phyloP scores from a whole-genome alignment of 2,888 invertebrate genomes.

The Capitulum mitella region DNA sequence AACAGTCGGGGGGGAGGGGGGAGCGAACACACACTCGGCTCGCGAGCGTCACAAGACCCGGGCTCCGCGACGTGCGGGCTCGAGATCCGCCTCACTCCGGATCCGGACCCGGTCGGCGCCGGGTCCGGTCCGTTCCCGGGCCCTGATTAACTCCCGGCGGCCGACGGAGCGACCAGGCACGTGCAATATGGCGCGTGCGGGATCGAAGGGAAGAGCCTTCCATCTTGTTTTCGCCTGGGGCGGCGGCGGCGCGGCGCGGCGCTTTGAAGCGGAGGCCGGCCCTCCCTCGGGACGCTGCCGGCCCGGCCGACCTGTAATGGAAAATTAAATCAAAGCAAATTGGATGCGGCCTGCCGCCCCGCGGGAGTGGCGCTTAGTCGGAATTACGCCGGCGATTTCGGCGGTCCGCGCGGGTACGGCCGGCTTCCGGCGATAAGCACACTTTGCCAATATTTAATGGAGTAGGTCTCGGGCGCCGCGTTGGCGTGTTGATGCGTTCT shows the following conservation, averaged over 20 bases:
- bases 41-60: too few species aligned
- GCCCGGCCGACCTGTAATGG: background rate
- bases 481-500: background rate
- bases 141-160: background rate
- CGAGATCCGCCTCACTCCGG: too few species aligned
- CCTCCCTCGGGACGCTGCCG: background rate
- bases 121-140: background rate
- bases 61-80: too few species aligned
- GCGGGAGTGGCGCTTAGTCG: background rate
- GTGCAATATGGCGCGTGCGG: background rate
- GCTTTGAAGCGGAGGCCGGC: background rate
- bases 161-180: background rate
- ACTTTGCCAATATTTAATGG: background rate
- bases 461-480: background rate
- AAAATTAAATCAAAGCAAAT: conserved; percentile 17
- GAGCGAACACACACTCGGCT: too few species aligned
- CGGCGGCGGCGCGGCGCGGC: background rate
- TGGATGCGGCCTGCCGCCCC: background rate
- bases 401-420: background rate
- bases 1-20: too few species aligned
- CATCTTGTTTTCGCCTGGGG: background rate
- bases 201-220: background rate
- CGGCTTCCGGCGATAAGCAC: background rate
- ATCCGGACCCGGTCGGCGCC: too few species aligned
- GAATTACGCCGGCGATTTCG: background rate